Base-by-base conservation (phyloP, 2,113 vertebrate genomes). In the Istiophorus platypterus region DNA sequence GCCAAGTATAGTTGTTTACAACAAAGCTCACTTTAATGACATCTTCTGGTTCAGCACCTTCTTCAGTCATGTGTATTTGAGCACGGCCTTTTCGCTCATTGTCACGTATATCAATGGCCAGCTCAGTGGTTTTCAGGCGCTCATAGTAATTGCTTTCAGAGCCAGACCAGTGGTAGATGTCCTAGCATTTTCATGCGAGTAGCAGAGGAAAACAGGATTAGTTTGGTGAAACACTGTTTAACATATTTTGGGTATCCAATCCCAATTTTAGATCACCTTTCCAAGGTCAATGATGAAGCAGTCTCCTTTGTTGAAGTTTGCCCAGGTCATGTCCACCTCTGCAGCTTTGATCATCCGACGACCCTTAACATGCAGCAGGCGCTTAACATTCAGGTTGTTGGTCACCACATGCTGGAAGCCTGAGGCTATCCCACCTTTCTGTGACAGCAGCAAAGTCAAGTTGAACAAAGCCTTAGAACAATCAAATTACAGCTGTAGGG, bases 281-380 rank as follows among this genome's bases (percentile, higher is more conserved):
- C 94, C 94, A 58, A 95, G 79, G 68, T 95, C 95, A 18, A 96
- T 85, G 81, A 96, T 92, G 92, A 95, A 95, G 85, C 94, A 94
- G 92, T 96, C 95, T 69, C 92, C 94, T 3, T 45, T 91, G 86
- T 95, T 96, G 54, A 96, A 95, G 86, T 91, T 94, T 1, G 0
- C 0, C 95, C 95, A 96, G 20, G 22, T 37, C 31, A 95, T 0
- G 4, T 49, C 4, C 67, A 93, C 87, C 84, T 96, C 94, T 0
- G 0, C 81, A 64, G 91, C 94, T 76, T 90, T 87, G 90, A 95
- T 82, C 2, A 0, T 9, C 1, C 90, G 83, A 0, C 88, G 92
- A 22, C 95, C 95, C 85, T 95, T 95, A 52, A 95, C 59, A 0
- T 94, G 94, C 66, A 95, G 80, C 70, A 94, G 18, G 1, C 92